These are phyloP conservation scores for Grus americana DNA, from an alignment of 2,113 vertebrate genomes.

Conservation along the genomic window DNA sequence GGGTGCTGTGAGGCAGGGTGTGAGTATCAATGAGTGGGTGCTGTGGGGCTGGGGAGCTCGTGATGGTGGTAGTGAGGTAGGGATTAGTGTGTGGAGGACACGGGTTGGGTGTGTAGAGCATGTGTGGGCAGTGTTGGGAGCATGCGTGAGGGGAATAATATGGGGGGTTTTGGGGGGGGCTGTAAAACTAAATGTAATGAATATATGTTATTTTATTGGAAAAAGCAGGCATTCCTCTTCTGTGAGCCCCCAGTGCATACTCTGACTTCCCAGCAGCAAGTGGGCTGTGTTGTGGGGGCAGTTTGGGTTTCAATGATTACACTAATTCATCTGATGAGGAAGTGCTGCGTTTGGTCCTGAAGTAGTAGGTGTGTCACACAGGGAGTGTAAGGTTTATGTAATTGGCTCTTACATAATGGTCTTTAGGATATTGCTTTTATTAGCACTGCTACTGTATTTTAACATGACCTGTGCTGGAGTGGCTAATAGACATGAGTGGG, in stretches of 20 bases:
- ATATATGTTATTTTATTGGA: accelerated
- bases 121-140: background rate
- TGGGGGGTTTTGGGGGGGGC: no score
- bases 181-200: background rate
- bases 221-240: background rate
- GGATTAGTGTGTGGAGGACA: background rate
- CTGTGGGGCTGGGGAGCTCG: no score
- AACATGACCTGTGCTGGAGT: background rate
- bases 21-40: no score
- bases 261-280: background rate
- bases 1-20: no score
- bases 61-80: no score
- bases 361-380: background rate
- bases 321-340: background rate
- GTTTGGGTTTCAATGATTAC: accelerated
- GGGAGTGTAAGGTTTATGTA: background rate
- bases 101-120: no score
- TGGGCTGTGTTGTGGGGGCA: background rate
- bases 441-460: background rate
- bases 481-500: accelerated
- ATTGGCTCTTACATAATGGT: background rate
- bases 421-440: background rate
- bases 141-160: accelerated
- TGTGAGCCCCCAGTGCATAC: accelerated
- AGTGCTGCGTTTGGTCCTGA: background rate